Percentiles rank a stretch among this genome's conserved stretches.
These are phyloP conservation scores for Tuta absoluta DNA, from an alignment of 2,888 invertebrate species.

Conservation along the genomic window DNA sequence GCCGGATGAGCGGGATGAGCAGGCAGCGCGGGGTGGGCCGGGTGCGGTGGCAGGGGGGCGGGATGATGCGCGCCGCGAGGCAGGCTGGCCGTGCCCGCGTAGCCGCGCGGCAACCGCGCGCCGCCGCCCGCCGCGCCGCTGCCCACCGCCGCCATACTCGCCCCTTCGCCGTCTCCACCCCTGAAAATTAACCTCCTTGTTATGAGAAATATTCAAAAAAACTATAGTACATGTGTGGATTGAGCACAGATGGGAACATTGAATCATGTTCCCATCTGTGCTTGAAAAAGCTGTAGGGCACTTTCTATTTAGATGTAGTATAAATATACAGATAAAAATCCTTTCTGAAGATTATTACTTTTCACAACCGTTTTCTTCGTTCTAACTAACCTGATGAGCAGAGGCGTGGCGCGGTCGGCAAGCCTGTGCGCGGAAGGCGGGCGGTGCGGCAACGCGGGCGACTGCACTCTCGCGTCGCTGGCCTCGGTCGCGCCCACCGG, in stretches of 20 bases:
- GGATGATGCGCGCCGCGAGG: conserved; percentile 74
- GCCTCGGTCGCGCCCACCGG: conserved; percentile 69
- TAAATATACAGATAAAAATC: too few relatives aligned
- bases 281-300: too few relatives aligned
- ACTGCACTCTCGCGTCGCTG: conserved; percentile 69
- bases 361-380: background rate
- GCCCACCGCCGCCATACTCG: conserved; percentile 39
- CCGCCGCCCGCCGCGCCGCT: conserved; percentile 42
- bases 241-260: too few relatives aligned
- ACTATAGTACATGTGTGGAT: too few relatives aligned
- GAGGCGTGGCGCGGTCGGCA: conserved; percentile 65
- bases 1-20: conserved; percentile 30
- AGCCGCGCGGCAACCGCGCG: conserved; percentile 42
- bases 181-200: conserved; percentile 27
- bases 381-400: conserved; percentile 57
- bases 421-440: conserved; percentile 59
- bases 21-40: conserved; percentile 31
- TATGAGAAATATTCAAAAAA: background rate
- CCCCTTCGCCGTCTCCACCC: conserved; percentile 43
- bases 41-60: conserved; percentile 31
- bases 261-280: too few relatives aligned
- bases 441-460: conserved; percentile 73
- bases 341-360: too few relatives aligned
- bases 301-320: too few relatives aligned
- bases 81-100: conserved; percentile 63